phyloP scores from a whole-genome alignment of 2,797 vertebrate genomes.

The Syngnathus rostellatus region DNA sequence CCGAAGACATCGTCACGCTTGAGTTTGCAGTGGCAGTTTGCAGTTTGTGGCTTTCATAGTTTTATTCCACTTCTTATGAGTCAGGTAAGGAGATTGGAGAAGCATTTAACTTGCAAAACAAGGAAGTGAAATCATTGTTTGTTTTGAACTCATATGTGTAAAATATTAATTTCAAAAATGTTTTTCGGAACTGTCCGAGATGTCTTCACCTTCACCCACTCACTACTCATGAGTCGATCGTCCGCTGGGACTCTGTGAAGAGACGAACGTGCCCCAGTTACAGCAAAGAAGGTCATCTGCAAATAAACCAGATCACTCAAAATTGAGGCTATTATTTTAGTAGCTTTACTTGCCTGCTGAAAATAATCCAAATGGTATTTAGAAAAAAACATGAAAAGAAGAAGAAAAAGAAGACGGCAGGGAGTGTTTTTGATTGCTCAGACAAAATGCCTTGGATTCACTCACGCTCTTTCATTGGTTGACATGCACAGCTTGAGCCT shows the following conservation, averaged over 20 bases:
- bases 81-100: too few relatives aligned
- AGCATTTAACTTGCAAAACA: too few relatives aligned
- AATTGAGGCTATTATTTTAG: constrained; percentile 16
- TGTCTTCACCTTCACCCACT: neutral
- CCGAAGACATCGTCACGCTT: neutral
- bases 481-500: constrained; percentile 42
- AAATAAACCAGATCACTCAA: constrained; percentile 54
- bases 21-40: neutral
- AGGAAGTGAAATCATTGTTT: too few relatives aligned
- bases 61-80: too few relatives aligned
- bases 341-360: neutral
- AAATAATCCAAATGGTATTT: neutral
- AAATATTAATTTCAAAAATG: neutral
- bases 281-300: constrained; percentile 35
- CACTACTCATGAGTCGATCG: neutral
- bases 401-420: neutral
- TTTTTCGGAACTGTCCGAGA: neutral
- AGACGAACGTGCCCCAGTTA: constrained; percentile 36
- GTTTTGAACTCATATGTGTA: too few relatives aligned
- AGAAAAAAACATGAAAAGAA: too few relatives aligned
- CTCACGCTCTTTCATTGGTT: constrained; percentile 34
- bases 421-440: constrained; percentile 49
- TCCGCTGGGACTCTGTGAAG: neutral
- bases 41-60: neutral
- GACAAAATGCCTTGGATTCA: constrained; percentile 32